Evolutionary conservation across 1,140 invertebrate species (phyloP).

Genomic region (Heliconius congener): DNA sequence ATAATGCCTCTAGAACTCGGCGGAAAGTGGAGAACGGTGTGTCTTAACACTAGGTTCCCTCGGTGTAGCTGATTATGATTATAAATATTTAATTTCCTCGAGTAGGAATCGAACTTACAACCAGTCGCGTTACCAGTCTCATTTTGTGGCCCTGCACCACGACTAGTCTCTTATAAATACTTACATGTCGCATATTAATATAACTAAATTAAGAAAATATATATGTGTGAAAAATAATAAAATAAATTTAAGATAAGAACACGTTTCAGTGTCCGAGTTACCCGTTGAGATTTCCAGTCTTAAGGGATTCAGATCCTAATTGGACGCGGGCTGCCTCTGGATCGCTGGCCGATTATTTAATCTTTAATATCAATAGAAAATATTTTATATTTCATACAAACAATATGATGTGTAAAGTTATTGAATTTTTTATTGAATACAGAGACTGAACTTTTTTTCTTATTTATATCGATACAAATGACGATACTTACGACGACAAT

Average conservation of each 20-base stretch:
- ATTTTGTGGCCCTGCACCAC: no score
- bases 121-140: no score
- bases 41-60: no score
- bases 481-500: no score
- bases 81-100: no score
- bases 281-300: constrained; percentile 56
- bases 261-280: constrained; percentile 44
- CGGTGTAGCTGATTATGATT: no score
- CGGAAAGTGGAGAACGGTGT: no score
- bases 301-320: constrained; percentile 62
- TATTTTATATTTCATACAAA: constrained; percentile 20
- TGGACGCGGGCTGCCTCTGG: constrained; percentile 63
- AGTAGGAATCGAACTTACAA: no score
- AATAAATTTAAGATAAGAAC: neutral
- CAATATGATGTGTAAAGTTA: neutral
- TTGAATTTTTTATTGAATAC: no score
- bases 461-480: neutral
- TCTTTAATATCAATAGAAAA: constrained; percentile 44
- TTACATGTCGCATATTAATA: no score
- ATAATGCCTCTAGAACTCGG: no score
- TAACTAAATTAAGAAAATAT: neutral
- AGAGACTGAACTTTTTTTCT: neutral
- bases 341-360: constrained; percentile 62
- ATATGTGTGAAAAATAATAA: neutral
- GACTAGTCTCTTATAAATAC: no score